Base-by-base conservation (phyloP, 2,113 vertebrate species). In the Oryctolagus cuniculus region DNA sequence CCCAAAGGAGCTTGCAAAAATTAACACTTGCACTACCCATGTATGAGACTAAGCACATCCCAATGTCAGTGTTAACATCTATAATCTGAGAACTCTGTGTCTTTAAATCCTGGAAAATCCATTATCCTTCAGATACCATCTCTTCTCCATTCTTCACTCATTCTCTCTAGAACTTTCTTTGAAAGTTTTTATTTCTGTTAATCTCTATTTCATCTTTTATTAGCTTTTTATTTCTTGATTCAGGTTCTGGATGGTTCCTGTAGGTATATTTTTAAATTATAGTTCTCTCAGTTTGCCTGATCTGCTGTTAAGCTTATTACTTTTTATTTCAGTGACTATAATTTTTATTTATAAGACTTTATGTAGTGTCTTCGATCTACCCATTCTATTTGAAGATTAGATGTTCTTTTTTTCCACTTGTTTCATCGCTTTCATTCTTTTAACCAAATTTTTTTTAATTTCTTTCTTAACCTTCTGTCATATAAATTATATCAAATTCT, bases 251-350 rank as follows among this genome's bases (percentile, higher is more conserved):
- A 67, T 91, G 51, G 89, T 70, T 95, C 88, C 58, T 34, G 91
- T 91, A 89, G 91, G 90, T 74, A 51, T 31, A 16, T 38, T 66
- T 94, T 91, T 82, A 88, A 96, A 94, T 95, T 75, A 95, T 15
- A 82, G 31, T 94, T 94, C 64, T 77, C 29, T 69, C 91, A 91
- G n/a, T 75, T 83, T 91, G 78, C 29, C 75, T 80, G 1, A 67
- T 94, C 66, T 94, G 51, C 69, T 96, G 34, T 95, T 82, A 90
- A 92, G n/a, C 38, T 95, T 78, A 94, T 82, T 85, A 58, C 44
- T 86, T 79, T 92, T 94, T 84, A 94, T 91, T 72, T 83, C 64
- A 80, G 27, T 66, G 86, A 89, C 86, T 83, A 5, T 91, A 86
- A 87, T 91, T 96, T 96, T 84, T 58, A 38, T 29, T 89, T 85